A percentile compares a stretch with the other conserved stretches of the same genome.
Evolutionary conservation across 35 echinoderm and acorn worm species (phyloP).

Genomic region (Diadema setosum): DNA sequence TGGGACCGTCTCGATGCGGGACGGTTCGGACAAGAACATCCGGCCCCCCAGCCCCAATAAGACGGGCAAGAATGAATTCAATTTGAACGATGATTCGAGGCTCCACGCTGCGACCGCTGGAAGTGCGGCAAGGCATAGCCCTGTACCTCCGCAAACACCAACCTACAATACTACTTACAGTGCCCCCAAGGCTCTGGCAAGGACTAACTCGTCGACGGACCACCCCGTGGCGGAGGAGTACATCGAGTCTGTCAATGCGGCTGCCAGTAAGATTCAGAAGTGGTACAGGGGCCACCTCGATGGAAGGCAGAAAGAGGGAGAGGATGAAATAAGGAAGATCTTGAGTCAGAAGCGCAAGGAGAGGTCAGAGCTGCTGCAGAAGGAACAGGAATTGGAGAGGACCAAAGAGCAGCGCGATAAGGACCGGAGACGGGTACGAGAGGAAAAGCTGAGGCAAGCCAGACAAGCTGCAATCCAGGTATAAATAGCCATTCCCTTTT

Average conservation of each 20-base stretch:
- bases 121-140: neutral
- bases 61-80: conserved; percentile 16
- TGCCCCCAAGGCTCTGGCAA: neutral
- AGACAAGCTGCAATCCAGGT: conserved; percentile 96
- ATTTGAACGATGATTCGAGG: neutral
- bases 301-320: conserved; percentile 49
- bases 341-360: conserved; percentile 79
- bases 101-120: neutral
- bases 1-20: neutral
- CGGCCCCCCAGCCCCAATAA: conserved; percentile 36
- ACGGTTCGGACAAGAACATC: conserved; percentile 22
- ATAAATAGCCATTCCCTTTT: too few species aligned
- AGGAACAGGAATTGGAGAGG: conserved; percentile 43
- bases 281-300: conserved; percentile 37
- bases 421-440: conserved; percentile 59
- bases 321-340: conserved; percentile 81
- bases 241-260: conserved; percentile 73
- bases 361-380: conserved; percentile 53
- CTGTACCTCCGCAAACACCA: neutral
- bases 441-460: conserved; percentile 72
- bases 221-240: conserved; percentile 85
- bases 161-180: neutral
- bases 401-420: conserved; percentile 33
- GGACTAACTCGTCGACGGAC: neutral
- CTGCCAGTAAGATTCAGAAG: conserved; percentile 82